These are phyloP conservation scores for Emydocephalus ijimae DNA, from an alignment of 2,113 vertebrate species.

Conservation along the genomic window DNA sequence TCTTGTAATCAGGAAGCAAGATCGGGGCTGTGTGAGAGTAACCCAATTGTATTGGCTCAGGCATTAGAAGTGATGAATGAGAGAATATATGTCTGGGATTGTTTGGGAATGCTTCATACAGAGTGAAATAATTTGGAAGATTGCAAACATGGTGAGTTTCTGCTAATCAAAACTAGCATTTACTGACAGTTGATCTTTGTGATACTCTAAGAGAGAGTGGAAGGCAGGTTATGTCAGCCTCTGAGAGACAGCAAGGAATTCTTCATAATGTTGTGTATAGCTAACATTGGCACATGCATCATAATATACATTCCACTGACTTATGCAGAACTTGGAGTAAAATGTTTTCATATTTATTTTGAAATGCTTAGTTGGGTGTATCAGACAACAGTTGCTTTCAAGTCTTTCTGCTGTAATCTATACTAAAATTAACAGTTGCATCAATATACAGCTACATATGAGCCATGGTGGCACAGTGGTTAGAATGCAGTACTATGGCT, in stretches of 20 bases:
- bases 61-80: slow-evolving; percentile 27
- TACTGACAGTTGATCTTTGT: not conserved
- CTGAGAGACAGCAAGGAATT: not conserved
- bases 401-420: not conserved
- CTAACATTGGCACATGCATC: not conserved
- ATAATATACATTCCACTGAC: not conserved
- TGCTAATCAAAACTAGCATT: slow-evolving; percentile 20
- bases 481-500: too few relatives aligned
- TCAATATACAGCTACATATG: not conserved
- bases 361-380: not conserved
- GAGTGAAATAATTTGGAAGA: not conserved
- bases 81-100: not conserved
- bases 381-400: not conserved
- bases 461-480: too few relatives aligned
- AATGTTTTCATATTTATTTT: not conserved
- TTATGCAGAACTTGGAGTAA: not conserved
- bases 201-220: not conserved
- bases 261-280: not conserved
- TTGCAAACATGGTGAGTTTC: not conserved
- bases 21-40: not conserved
- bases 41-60: not conserved
- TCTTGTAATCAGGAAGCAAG: slow-evolving; percentile 29
- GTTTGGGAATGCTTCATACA: not conserved
- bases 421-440: slow-evolving; percentile 11
- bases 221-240: not conserved